Percentiles rank a stretch among this genome's conserved stretches.
These are phyloP conservation scores for Ochotona curzoniae DNA, from an alignment of 2,113 vertebrate genomes.

Conservation along the genomic window DNA sequence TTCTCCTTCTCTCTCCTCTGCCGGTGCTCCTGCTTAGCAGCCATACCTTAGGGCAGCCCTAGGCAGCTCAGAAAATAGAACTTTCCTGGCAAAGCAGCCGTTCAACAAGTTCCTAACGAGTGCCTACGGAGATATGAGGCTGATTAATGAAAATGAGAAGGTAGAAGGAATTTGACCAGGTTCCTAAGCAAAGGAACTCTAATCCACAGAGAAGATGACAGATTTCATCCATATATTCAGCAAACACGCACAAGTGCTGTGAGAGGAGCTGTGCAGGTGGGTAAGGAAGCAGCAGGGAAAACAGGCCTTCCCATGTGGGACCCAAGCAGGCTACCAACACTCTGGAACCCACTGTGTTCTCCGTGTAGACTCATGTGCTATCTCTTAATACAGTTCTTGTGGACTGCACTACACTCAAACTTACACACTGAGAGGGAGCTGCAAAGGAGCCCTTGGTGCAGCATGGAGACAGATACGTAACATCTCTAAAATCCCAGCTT, in stretches of 20 bases:
- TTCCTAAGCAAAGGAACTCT: not conserved
- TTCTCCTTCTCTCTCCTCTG: not conserved
- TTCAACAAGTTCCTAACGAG: not conserved
- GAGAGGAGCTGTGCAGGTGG: not conserved
- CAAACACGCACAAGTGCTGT: fast-evolving
- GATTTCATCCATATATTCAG: not conserved
- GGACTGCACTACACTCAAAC: not conserved
- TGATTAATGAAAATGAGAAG: slow-evolving; percentile 42
- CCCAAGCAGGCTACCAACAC: not conserved
- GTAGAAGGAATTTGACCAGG: not conserved
- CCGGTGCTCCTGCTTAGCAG: not conserved
- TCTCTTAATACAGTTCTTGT: not conserved
- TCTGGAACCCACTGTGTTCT: not conserved
- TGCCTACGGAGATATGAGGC: not conserved
- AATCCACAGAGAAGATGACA: not conserved
- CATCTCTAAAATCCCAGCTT: not conserved
- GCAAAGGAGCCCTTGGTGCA: no score
- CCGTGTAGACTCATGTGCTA: fast-evolving
- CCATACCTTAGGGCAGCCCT: not conserved
- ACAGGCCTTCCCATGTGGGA: not conserved
- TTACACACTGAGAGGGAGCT: not conserved
- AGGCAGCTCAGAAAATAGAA: not conserved
- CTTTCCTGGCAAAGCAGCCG: not conserved
- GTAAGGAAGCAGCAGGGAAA: not conserved
- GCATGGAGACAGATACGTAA: fast-evolving